Base-by-base conservation (phyloP, 2,888 invertebrate genomes). In the Hydrotaea cyrtoneurina region DNA sequence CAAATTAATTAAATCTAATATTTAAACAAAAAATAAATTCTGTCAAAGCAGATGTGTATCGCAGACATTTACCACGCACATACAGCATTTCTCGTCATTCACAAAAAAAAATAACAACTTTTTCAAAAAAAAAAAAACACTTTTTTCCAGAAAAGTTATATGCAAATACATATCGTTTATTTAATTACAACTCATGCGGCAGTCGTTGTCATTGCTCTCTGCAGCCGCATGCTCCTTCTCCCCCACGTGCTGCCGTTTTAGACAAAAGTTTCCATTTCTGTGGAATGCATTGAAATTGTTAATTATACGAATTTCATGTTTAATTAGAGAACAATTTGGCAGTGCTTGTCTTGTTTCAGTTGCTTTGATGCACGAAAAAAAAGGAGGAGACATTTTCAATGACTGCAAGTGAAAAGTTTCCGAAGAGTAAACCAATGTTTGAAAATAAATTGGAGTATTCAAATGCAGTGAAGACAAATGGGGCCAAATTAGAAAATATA, bases 241-340 rank as follows among this genome's bases (percentile, higher is more conserved):
- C 31, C 7, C 7, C 31, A n/a, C 7, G 31, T 39, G 39, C 39
- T 8, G 39, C 39, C 10, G 39, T 31, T 2, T 31, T 31, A 31
- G 31, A 31, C n/a, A 31, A 31, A 31, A 31, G 15, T 43, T 43
- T 43, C n/a, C 50, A n/a, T 21, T 76, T 71, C 8, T 11, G 31
- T 26, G 19, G 66, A 66, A 39, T 43, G 66, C 69, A 73, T 69
- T 46, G 21, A 43, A 69, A 79, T 72, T 80, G 77, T 80, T 77
- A 83, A 83, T 77, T 80, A 74, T 26, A 71, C 62, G 39, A 80
- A 79, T 57, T 72, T 74, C 71, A 72, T 75, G 69, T 64, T 50
- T 74, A 80, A 83, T 83, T 78, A 78, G 74, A 78, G 23, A 46
- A 72, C 53, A 82, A 82, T 46, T 55, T 79, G 72, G 55, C 64